These are phyloP conservation scores for Tetramorium alpestre DNA, from an alignment of 1,140 invertebrate species.

Conservation along the genomic window DNA sequence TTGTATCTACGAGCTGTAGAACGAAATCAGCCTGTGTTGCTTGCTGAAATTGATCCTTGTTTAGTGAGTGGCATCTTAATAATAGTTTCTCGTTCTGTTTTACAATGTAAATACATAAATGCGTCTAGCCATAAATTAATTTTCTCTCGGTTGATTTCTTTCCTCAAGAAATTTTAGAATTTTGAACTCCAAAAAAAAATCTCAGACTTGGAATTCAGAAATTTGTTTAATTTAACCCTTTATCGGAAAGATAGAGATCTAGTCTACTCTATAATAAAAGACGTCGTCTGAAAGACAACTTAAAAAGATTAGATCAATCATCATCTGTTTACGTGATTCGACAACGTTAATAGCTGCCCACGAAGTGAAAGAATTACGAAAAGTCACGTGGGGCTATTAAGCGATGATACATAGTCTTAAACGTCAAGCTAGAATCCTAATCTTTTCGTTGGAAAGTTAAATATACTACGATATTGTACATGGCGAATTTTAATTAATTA, in stretches of 20 bases:
- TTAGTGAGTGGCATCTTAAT: conserved; percentile 83
- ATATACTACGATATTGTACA: not conserved
- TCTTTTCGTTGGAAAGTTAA: not conserved
- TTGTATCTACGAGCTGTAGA: conserved; percentile 91
- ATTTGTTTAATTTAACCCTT: not conserved
- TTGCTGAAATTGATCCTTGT: conserved; percentile 89
- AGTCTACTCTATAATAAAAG: no score
- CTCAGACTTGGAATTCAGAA: not conserved
- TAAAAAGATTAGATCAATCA: no score
- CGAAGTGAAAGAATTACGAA: no score
- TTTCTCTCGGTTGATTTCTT: not conserved
- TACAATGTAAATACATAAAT: not conserved
- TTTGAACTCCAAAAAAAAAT: not conserved
- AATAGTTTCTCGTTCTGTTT: not conserved
- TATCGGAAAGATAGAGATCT: no score
- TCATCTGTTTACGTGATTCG: no score
- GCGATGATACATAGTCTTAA: no score
- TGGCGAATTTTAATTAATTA: not conserved
- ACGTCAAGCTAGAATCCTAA: no score
- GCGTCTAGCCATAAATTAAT: not conserved
- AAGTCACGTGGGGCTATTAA: no score
- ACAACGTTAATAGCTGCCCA: no score
- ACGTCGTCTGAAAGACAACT: no score
- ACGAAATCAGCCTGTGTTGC: conserved; percentile 88
- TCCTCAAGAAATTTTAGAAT: not conserved